Percentiles rank a stretch among this genome's conserved stretches.
These are phyloP conservation scores for Scelioninae gen. 1 DNA, from an alignment of 2,888 invertebrate genomes.

Conservation along the genomic window DNA sequence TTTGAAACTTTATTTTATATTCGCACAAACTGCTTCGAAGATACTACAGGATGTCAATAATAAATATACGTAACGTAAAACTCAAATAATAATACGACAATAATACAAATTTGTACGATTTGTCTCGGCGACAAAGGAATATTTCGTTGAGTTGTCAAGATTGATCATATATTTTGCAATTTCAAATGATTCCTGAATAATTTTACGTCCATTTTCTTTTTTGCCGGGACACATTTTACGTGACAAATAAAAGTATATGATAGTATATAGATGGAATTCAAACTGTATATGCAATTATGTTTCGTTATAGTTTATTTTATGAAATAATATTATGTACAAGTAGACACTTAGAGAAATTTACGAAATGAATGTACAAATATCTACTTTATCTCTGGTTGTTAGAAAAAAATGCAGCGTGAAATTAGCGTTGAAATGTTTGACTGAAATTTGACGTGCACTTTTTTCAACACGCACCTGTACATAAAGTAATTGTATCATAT, in stretches of 20 bases:
- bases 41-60: slow-evolving; percentile 41
- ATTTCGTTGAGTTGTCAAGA: slow-evolving; percentile 2
- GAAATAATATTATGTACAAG: too few species aligned
- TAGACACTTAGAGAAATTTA: not conserved
- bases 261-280: slow-evolving; percentile 55
- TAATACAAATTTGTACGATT: slow-evolving; percentile 62
- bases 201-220: too few species aligned
- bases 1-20: too few species aligned
- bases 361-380: slow-evolving; percentile 26
- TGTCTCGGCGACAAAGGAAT: slow-evolving; percentile 24
- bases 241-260: slow-evolving; percentile 35
- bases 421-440: too few species aligned
- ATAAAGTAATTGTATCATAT: slow-evolving; percentile 37
- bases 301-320: too few species aligned
- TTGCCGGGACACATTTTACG: slow-evolving; percentile 31
- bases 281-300: slow-evolving; percentile 25
- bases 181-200: too few species aligned
- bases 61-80: slow-evolving; percentile 67
- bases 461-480: slow-evolving; percentile 17
- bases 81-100: slow-evolving; percentile 72
- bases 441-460: slow-evolving; percentile 3
- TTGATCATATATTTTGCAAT: too few species aligned
- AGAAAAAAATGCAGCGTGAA: too few species aligned
- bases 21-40: slow-evolving; percentile 38
- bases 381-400: not conserved